These are phyloP conservation scores for Craterocephalus amniculus DNA, from an alignment of 2,797 vertebrate species.

Conservation along the genomic window DNA sequence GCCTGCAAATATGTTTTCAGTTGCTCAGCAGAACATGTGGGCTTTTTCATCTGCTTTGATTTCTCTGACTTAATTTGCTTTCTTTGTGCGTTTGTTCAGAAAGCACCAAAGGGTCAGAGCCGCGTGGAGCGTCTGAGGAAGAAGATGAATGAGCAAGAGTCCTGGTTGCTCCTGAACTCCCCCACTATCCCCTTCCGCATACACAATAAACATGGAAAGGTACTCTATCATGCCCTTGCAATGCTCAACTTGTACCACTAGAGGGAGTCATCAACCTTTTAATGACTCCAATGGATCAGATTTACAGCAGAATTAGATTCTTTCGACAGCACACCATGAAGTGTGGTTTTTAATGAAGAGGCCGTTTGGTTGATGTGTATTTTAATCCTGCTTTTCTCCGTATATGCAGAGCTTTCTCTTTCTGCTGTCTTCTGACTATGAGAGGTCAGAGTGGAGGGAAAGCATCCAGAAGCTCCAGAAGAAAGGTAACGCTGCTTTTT, in stretches of 20 bases:
- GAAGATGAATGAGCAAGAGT: conserved; percentile 99
- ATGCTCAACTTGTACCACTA: conserved; percentile 36
- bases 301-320: background rate
- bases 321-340: background rate
- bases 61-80: background rate
- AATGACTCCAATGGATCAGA: background rate
- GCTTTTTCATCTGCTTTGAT: background rate
- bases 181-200: conserved; percentile 97
- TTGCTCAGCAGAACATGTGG: background rate
- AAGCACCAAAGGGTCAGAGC: conserved; percentile 94
- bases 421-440: conserved; percentile 95
- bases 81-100: conserved; percentile 75
- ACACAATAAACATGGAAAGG: conserved; percentile 97
- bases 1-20: background rate
- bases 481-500: conserved; percentile 83
- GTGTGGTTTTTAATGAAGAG: background rate
- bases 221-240: conserved; percentile 59
- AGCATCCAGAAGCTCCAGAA: conserved; percentile 95
- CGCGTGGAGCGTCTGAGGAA: conserved; percentile 95
- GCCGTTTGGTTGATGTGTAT: background rate
- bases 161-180: conserved; percentile 93
- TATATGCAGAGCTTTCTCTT: conserved; percentile 90
- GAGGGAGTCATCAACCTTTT: conserved; percentile 51
- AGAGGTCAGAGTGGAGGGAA: conserved; percentile 96
- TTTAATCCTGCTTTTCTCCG: background rate